Base-by-base conservation (phyloP, 2,797 vertebrate genomes). In the Myotis myotis region DNA sequence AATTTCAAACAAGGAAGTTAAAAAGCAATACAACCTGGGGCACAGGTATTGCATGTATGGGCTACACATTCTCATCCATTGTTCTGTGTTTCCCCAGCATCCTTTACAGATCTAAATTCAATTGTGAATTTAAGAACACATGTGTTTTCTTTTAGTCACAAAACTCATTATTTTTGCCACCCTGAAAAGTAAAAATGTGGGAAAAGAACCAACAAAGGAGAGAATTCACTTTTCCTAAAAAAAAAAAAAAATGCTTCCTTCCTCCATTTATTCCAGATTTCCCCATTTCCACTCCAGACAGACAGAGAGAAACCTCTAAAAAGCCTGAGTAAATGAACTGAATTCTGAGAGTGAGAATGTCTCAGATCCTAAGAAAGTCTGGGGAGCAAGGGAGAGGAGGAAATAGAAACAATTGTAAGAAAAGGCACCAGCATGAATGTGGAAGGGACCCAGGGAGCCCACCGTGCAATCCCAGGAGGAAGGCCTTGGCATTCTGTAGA, bases 161-260 rank as follows among this genome's bases (percentile, higher is more conserved):
- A 92, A 79, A 75, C 33, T 72, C 91, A 71, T 88, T 85, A 93
- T 71, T 95, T 96, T 87, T 94, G 62, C 87, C 53, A 44, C 64
- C 51, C 28, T 95, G 92, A 66, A 95, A 79, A 89, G 30, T 90
- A 80, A 85, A 86, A 93, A 33, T 22, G 16, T 47, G 44, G 19
- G 41, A 23, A 78, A 82, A 68, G 28, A 66, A 47, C 30, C 60
- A 75, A 68, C 53, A 90, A 82, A 94, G 17, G 30, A 79, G 9
- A 53, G 30, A 89, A 94, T 33, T 82, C 38, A 85, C 68, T 64
- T 93, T 68, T 84, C 23, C 49, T 91, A 30, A 82, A 89, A 95
- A 78, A 41, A 36, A 55, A 44, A 44, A 53, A 95, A 55, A 60
- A 44, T 62, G 22, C 38, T 70, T 76, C 70, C 47, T 79, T 64